These are phyloP conservation scores for Anniella stebbinsi DNA, from an alignment of 2,797 vertebrate genomes.

Conservation along the genomic window DNA sequence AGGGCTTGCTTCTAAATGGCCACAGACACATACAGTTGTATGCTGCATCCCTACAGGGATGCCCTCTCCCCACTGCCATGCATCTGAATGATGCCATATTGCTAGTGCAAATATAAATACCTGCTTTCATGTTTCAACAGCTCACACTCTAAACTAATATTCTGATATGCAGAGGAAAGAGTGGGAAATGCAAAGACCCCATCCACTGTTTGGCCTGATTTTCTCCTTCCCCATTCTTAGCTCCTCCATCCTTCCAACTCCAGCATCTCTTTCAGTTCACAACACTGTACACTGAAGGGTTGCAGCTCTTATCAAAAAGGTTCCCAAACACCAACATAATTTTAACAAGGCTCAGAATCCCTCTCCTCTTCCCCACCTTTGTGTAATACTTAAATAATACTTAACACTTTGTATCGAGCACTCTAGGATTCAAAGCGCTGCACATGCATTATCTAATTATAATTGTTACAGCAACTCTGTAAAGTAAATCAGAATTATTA, in stretches of 20 bases:
- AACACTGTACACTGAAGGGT: neutral
- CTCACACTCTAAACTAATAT: neutral
- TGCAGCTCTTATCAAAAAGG: neutral
- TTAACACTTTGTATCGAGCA: too few species aligned
- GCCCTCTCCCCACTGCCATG: neutral
- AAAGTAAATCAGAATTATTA: neutral
- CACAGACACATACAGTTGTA: neutral
- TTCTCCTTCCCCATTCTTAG: neutral
- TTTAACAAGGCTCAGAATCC: neutral
- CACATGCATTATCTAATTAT: neutral
- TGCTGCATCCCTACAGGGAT: neutral
- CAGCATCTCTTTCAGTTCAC: neutral
- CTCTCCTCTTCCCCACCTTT: neutral
- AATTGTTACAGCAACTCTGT: neutral
- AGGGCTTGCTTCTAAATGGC: neutral
- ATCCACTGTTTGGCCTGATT: too few species aligned
- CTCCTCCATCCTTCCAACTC: neutral
- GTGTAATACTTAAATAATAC: too few species aligned
- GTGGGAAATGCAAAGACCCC: neutral
- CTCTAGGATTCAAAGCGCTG: neutral
- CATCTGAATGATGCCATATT: neutral
- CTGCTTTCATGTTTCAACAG: neutral
- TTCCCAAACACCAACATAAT: neutral
- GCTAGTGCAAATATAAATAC: neutral
- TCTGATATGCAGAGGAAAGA: neutral